A percentile compares a stretch with the other conserved stretches of the same genome.
These are phyloP conservation scores for Manacus vitellinus DNA, from an alignment of 2,113 vertebrate species.

Conservation along the genomic window DNA sequence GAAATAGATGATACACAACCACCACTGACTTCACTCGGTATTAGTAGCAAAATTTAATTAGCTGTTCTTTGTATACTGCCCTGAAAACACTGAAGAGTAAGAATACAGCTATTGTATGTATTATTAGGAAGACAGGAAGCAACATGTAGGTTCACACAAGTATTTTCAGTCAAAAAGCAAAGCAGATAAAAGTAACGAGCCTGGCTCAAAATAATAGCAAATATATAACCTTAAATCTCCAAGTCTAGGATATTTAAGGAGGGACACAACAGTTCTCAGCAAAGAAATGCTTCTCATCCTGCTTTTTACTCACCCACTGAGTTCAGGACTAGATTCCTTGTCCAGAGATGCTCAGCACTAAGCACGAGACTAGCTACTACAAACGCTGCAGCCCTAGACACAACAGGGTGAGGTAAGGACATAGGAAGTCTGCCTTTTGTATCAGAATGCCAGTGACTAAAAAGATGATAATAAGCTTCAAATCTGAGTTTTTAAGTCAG, in stretches of 20 bases:
- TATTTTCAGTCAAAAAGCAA: neutral
- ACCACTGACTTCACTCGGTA: neutral
- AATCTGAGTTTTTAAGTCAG: neutral
- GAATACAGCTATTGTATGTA: neutral
- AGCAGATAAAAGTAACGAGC: neutral
- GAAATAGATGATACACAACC: neutral
- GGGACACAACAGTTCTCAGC: neutral
- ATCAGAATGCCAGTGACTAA: neutral
- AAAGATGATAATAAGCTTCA: neutral
- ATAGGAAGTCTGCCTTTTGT: slow-evolving; percentile 10
- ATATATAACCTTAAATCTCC: neutral
- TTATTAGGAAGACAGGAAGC: neutral
- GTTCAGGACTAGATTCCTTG: neutral
- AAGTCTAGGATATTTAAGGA: neutral
- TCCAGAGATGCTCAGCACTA: slow-evolving; percentile 20
- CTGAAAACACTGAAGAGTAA: neutral
- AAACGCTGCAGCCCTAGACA: slow-evolving; percentile 54
- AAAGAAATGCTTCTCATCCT: neutral
- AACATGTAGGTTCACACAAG: neutral
- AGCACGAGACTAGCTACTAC: slow-evolving; percentile 30
- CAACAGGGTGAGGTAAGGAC: slow-evolving; percentile 57
- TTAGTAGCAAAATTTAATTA: neutral
- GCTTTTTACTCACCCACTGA: neutral
- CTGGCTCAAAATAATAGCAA: neutral
- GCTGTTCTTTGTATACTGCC: neutral